These are phyloP conservation scores for Brachyptera risi DNA, from an alignment of 2,888 invertebrate genomes.

Conservation along the genomic window DNA sequence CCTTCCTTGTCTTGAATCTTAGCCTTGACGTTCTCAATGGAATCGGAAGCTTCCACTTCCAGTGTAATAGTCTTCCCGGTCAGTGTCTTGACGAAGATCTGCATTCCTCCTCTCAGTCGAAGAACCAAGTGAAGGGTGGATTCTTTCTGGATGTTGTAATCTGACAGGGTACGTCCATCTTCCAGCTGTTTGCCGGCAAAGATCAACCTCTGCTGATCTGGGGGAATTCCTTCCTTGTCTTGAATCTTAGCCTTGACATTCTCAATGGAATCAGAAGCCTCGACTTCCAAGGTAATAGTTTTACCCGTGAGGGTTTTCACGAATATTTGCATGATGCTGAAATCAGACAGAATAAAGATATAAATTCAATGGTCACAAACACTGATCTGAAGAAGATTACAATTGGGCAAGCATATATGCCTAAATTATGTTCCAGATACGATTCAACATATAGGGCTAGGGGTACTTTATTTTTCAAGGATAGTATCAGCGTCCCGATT, in stretches of 20 bases:
- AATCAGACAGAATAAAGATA: too few species aligned
- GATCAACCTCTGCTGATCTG: constrained; percentile 51
- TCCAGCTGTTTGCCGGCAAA: constrained; percentile 42
- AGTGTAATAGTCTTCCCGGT: constrained; percentile 57
- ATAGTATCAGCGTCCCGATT: too few species aligned
- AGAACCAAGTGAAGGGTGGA: constrained; percentile 55
- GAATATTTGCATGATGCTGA: constrained; percentile 51
- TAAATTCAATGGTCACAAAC: too few species aligned
- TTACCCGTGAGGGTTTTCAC: constrained; percentile 50
- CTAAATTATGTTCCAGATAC: too few species aligned
- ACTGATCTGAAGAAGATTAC: too few species aligned
- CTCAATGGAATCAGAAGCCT: constrained; percentile 53
- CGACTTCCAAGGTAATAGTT: constrained; percentile 50
- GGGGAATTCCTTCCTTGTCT: constrained; percentile 52
- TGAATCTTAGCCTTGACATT: constrained; percentile 48
- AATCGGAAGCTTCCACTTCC: constrained; percentile 53
- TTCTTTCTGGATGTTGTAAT: constrained; percentile 56
- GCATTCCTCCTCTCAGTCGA: constrained; percentile 61
- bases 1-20: constrained; percentile 49
- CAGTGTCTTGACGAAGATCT: constrained; percentile 57
- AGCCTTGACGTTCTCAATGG: constrained; percentile 52
- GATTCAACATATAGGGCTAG: too few species aligned
- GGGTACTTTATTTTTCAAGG: too few species aligned
- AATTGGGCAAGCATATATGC: too few species aligned
- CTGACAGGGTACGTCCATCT: constrained; percentile 51